A percentile compares a stretch with the other conserved stretches of the same genome.
Conservation (phyloP, 2,797 vertebrate genomes). For the Synanceia verrucosa region DNA sequence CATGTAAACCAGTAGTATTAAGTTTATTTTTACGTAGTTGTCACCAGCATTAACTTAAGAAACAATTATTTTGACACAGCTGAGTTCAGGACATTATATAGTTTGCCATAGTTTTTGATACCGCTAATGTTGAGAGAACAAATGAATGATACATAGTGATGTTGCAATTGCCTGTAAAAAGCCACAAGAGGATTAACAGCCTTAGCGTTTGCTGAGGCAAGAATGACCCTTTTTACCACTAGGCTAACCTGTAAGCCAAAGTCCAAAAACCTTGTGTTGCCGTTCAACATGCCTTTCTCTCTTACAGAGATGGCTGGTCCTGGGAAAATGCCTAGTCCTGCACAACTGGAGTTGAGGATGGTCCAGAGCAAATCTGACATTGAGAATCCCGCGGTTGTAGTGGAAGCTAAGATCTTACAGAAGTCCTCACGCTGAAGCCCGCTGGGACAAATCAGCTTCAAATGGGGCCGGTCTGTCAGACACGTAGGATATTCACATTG, state of each 20-base stretch:
- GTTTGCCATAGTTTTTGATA: background rate
- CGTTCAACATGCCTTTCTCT: slow-evolving; percentile 8
- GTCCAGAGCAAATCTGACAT: slow-evolving; percentile 97
- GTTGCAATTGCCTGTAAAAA: background rate
- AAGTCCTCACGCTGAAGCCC: slow-evolving; percentile 35
- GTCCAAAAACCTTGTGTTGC: background rate
- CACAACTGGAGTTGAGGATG: slow-evolving; percentile 95
- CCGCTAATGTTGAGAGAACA: background rate
- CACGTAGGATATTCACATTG: slow-evolving; percentile 75
- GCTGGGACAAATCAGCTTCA: slow-evolving; percentile 11
- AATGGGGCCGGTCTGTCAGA: background rate
- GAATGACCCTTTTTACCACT: background rate
- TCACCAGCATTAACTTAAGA: background rate
- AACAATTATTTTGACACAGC: background rate
- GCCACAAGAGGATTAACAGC: background rate
- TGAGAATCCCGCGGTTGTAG: slow-evolving; percentile 90
- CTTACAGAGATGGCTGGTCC: slow-evolving; percentile 87
- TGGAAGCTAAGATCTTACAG: slow-evolving; percentile 87
- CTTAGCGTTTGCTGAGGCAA: background rate
- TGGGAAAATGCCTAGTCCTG: slow-evolving; percentile 87
- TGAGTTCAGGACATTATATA: background rate
- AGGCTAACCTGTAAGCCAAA: background rate
- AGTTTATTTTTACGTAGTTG: background rate
- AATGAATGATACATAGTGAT: background rate
- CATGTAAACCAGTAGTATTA: background rate